Conservation (phyloP, 30 jellyfish, hydroid and myxozoan genomes). For the Turritopsis dohrnii region DNA sequence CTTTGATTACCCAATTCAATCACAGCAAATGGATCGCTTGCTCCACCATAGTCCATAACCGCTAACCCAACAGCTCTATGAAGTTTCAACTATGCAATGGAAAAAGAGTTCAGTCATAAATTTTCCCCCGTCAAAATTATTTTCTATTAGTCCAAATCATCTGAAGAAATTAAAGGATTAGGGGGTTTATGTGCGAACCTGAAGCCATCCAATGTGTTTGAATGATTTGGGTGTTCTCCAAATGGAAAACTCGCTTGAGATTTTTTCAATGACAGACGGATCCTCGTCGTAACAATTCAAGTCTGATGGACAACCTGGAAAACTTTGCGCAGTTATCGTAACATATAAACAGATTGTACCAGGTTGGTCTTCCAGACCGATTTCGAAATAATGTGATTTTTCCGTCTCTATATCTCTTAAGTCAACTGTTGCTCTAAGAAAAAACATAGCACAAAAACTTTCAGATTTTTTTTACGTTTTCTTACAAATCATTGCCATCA, state of each 20-base stretch:
- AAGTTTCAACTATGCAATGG: slow-evolving; percentile 39
- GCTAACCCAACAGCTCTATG: slow-evolving; percentile 95
- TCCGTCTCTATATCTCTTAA: slow-evolving; percentile 43
- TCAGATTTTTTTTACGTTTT: not conserved
- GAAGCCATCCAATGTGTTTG: slow-evolving; percentile 84
- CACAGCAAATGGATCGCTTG: slow-evolving; percentile 95
- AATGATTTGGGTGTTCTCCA: slow-evolving; percentile 36
- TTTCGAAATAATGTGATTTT: slow-evolving; percentile 57
- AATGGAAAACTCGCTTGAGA: slow-evolving; percentile 39
- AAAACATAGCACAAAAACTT: not conserved
- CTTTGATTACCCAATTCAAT: slow-evolving; percentile 81
- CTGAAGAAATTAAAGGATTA: too few species aligned
- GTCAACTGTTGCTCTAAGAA: slow-evolving; percentile 49
- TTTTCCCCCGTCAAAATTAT: too few species aligned
- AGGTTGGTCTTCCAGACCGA: slow-evolving; percentile 74
- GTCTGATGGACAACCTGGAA: slow-evolving; percentile 74
- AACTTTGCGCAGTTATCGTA: slow-evolving; percentile 66
- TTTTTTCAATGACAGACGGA: slow-evolving; percentile 30
- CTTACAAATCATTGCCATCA: not conserved
- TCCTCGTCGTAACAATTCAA: slow-evolving; percentile 32
- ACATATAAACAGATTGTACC: slow-evolving; percentile 49
- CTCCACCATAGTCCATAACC: slow-evolving; percentile 89
- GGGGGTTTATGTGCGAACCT: slow-evolving; percentile 41
- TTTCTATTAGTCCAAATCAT: not conserved
- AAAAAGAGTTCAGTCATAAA: too few species aligned